Evolutionary conservation across 1,140 invertebrate genomes (phyloP).

Genomic region (Megathymus violae): DNA sequence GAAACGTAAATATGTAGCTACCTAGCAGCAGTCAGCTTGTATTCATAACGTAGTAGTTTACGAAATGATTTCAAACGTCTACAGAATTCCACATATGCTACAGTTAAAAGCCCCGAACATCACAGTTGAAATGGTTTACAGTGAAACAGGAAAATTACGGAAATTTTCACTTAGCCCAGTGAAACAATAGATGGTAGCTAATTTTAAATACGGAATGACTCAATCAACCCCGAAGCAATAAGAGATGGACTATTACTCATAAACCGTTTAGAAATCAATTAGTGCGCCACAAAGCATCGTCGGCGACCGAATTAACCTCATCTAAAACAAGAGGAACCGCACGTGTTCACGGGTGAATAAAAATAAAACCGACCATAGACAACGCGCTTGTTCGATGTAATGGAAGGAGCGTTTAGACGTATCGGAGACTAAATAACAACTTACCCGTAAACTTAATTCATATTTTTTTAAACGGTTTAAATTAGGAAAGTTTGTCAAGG

Average conservation of each 20-base stretch:
- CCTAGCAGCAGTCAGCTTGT: neutral
- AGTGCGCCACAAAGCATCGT: slow-evolving; percentile 52
- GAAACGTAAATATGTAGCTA: neutral
- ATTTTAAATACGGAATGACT: slow-evolving; percentile 43
- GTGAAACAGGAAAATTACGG: slow-evolving; percentile 27
- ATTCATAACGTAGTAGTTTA: slow-evolving; percentile 3
- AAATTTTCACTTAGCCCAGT: slow-evolving; percentile 30
- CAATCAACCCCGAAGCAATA: slow-evolving; percentile 54
- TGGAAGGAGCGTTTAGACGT: slow-evolving; percentile 39
- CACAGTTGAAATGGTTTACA: slow-evolving; percentile 7
- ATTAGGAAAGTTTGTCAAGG: no score
- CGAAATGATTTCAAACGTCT: slow-evolving; percentile 9
- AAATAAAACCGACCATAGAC: slow-evolving; percentile 60
- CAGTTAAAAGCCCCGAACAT: slow-evolving; percentile 20
- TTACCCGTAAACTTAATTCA: no score
- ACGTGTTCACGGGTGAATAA: slow-evolving; percentile 52
- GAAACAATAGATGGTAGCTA: slow-evolving; percentile 32
- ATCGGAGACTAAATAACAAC: neutral
- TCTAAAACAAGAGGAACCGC: slow-evolving; percentile 44
- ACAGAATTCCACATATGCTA: slow-evolving; percentile 14
- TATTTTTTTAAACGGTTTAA: no score
- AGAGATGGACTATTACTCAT: slow-evolving; percentile 41
- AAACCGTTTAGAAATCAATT: slow-evolving; percentile 64
- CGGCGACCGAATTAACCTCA: slow-evolving; percentile 56
- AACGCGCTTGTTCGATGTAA: slow-evolving; percentile 42